Evolutionary conservation across 2,113 vertebrate species (phyloP), one percentile per base, ranked within the genome.

Genomic region (Microcebus ravelobensis): DNA sequence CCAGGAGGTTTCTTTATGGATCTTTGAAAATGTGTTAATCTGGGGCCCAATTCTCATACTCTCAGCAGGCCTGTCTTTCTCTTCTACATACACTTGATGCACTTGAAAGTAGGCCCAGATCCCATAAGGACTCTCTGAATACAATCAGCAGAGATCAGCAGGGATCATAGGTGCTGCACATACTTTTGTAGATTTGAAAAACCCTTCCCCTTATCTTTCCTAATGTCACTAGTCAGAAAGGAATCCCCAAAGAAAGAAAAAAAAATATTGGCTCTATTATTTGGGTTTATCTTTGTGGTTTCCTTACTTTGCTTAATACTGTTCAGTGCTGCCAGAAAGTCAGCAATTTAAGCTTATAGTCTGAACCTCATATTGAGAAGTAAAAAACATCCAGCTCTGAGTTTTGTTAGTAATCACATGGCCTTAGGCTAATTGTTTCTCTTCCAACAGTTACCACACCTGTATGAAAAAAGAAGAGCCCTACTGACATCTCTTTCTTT

Each of bases 11-110:
- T 88, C 50, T 63, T 89, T 61, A 61, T 70, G 31, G 48, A 74
- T 17, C 6, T 86, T 77, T n/a, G 59, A 86, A 97, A 81, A 89
- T 93, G 20, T 91, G 25, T 76, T 73, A 42, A 88, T 90, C 71
- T 13, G 68, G 76, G 80, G 23, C 8, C 25, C 25, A 94, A 57
- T 87, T 92, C 67, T 90, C 17, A 70, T 63, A 87, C 14, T 3
- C 8, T 80, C 27, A 84, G 70, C 59, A 87, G 27, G 48, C 1
- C 18, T 63, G 12, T 89, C 20, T 94, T 91, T 70, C 81, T 95
- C 55, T 5, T 80, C 73, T 83, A 70, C 2, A n/a, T 80, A 76
- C 17, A 83, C 27, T 79, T 15, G 83, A 31, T 83, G n/a, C 55
- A 93, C 63, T 95, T 85, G 25, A 96, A 89, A 86, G 52, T 50